Conservation (phyloP, 2,888 invertebrate genomes). For the Sinelater perroti region DNA sequence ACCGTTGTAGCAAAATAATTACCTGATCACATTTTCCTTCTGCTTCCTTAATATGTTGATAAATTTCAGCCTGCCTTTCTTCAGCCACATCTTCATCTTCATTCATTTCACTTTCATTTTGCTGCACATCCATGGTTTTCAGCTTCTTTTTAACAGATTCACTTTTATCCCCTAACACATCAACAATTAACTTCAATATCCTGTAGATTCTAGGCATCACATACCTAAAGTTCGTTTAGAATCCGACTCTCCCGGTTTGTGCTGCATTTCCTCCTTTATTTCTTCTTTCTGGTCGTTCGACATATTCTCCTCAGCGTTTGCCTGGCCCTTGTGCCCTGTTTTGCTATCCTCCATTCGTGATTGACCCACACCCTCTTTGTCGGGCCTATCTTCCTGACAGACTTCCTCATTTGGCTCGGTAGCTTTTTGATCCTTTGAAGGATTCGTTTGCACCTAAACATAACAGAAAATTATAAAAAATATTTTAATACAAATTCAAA, state of each 20-base stretch:
- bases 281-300: constrained; percentile 49
- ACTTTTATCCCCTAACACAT: constrained; percentile 65
- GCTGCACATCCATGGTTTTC: constrained; percentile 63
- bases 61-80: constrained; percentile 63
- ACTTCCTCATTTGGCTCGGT: constrained; percentile 61
- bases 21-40: constrained; percentile 78
- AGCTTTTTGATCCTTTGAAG: constrained; percentile 51
- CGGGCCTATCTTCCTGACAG: constrained; percentile 66
- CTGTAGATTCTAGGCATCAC: constrained; percentile 47
- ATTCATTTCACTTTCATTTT: constrained; percentile 57
- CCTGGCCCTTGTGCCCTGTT: constrained; percentile 72
- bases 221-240: constrained; percentile 72
- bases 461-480: constrained; percentile 27
- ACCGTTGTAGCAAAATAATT: too few relatives aligned
- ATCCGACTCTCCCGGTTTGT: constrained; percentile 79
- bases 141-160: constrained; percentile 72
- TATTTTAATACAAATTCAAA: constrained; percentile 3
- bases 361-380: constrained; percentile 76
- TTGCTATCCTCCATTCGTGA: constrained; percentile 78
- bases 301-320: constrained; percentile 56
- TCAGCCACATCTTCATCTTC: constrained; percentile 62
- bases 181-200: constrained; percentile 31
- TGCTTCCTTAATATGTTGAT: constrained; percentile 85
- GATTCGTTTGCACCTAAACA: constrained; percentile 61
- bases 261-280: constrained; percentile 64